Percentiles rank a stretch among this genome's conserved stretches.
Conservation (phyloP, 2,888 invertebrate genomes). For the Drosophila prolongata region DNA sequence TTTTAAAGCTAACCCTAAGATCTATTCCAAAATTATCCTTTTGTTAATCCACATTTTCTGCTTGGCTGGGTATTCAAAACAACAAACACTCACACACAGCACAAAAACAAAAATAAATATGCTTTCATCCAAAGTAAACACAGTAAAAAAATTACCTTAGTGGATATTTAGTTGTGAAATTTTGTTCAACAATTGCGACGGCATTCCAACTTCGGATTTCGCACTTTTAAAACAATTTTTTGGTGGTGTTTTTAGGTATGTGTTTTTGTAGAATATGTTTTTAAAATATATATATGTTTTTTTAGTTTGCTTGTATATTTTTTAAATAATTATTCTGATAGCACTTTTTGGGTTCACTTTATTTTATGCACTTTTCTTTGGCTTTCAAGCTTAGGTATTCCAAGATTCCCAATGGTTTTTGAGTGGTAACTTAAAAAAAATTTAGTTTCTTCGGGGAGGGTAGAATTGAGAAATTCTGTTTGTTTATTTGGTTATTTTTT, state of each 20-base stretch:
- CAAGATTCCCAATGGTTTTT: constrained; percentile 9
- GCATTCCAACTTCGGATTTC: constrained; percentile 60
- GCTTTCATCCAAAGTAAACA: constrained; percentile 7
- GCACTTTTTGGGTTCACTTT: constrained; percentile 20
- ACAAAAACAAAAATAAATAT: constrained; percentile 17
- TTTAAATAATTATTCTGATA: constrained; percentile 6
- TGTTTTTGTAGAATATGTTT: too few species aligned
- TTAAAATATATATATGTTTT: neutral
- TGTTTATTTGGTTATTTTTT: neutral
- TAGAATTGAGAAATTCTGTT: constrained; percentile 10
- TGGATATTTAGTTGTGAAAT: constrained; percentile 44
- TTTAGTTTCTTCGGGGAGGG: constrained; percentile 27
- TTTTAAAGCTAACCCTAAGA: neutral
- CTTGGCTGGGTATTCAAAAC: neutral
- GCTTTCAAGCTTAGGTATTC: constrained; percentile 11
- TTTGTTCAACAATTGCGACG: constrained; percentile 63
- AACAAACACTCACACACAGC: constrained; percentile 6
- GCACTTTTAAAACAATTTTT: constrained; percentile 13
- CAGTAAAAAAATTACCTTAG: constrained; percentile 17
- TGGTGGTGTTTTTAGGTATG: constrained; percentile 8
- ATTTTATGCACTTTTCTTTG: constrained; percentile 35
- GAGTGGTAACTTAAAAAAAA: constrained; percentile 31
- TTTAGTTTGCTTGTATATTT: neutral
- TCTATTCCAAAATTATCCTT: constrained; percentile 4
- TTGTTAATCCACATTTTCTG: constrained; percentile 16